A percentile compares a stretch with the other conserved stretches of the same genome.
These are phyloP conservation scores for Cheilosia urbana DNA, from an alignment of 2,888 invertebrate species.

Conservation along the genomic window DNA sequence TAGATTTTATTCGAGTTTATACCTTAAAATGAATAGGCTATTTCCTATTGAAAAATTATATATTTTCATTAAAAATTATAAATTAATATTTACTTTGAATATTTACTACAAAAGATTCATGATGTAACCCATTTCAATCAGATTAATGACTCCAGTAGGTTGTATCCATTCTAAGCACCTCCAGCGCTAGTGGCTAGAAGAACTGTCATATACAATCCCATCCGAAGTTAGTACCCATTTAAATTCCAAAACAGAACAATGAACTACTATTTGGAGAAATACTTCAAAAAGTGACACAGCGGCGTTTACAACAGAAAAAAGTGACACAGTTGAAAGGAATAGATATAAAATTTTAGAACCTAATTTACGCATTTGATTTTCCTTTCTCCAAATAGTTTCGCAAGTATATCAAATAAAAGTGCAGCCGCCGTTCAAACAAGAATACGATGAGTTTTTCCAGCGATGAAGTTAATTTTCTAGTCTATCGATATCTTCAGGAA, in stretches of 20 bases:
- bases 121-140: background rate
- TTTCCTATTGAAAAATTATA: too few species aligned
- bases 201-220: background rate
- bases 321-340: constrained; percentile 44
- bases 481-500: constrained; percentile 99
- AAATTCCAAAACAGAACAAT: constrained; percentile 9
- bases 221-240: constrained; percentile 56
- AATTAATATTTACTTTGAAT: too few species aligned
- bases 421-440: constrained; percentile 32
- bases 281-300: constrained; percentile 72
- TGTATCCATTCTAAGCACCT: constrained; percentile 44
- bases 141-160: constrained; percentile 40
- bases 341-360: constrained; percentile 25
- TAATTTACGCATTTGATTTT: constrained; percentile 30
- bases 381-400: constrained; percentile 23
- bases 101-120: background rate
- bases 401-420: constrained; percentile 37
- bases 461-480: constrained; percentile 99
- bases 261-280: constrained; percentile 54
- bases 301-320: constrained; percentile 62
- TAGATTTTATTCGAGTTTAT: too few species aligned
- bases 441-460: constrained; percentile 97
- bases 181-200: constrained; percentile 8
- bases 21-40: too few species aligned
- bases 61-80: too few species aligned